Evolutionary conservation across 2,113 vertebrate genomes (phyloP).

Genomic region (Chlorodrepanis virens): DNA sequence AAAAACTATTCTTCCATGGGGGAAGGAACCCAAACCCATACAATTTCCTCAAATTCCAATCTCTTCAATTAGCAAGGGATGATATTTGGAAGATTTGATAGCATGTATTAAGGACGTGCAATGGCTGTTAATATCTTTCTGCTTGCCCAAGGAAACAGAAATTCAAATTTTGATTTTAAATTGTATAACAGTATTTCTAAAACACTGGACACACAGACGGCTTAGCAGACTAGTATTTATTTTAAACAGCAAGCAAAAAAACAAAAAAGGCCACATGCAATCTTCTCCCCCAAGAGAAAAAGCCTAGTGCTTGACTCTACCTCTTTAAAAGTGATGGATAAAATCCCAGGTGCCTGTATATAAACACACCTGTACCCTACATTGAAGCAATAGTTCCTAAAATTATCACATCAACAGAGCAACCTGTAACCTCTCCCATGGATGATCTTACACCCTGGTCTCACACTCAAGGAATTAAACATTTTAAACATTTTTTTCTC

Average conservation of each 20-base stretch:
- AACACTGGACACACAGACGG: background rate
- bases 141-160: background rate
- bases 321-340: background rate
- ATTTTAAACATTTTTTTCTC: background rate
- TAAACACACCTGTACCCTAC: background rate
- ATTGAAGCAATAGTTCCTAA: background rate
- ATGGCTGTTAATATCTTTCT: background rate
- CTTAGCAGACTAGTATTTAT: background rate
- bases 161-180: background rate
- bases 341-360: background rate
- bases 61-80: background rate
- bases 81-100: background rate
- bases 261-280: background rate
- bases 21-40: accelerated
- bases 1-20: background rate
- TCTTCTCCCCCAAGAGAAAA: background rate
- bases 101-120: background rate
- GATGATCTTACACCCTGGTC: background rate
- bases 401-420: background rate
- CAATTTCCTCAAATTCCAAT: background rate
- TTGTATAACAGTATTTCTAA: background rate
- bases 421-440: background rate
- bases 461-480: background rate
- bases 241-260: background rate
- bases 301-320: background rate